Evolutionary conservation across 2,888 invertebrate species (phyloP), one percentile per base, ranked within the genome.

Genomic region (Sabatieria punctata): DNA sequence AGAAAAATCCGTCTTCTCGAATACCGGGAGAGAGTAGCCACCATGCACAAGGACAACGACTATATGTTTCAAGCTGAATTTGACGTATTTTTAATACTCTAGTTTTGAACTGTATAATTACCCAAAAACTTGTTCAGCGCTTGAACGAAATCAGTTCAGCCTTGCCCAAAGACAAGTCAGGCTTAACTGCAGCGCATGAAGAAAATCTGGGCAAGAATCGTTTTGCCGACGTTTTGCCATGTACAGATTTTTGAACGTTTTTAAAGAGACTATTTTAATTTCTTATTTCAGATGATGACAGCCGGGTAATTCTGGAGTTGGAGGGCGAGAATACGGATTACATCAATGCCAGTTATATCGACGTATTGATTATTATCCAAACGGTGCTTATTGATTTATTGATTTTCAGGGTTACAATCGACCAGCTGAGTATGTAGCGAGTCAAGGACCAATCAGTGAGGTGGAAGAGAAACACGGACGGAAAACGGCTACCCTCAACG

Each of bases 321-420:
- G 30, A 30, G 30, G 8, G 15, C 30, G 30, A 30, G 8, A 15
- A 30, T 30, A 15, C 8, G 8, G 30, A 30, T 8, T 38, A 38
- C 38, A 38, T 38, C n/a, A 38, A 38, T n/a, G 38, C 38, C 11
- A 38, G 38, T 38, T 38, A 38, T n/a, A 38, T 38, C 22, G 38
- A 38, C 38, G n/a, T n/a, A n/a, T n/a, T n/a, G n/a, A n/a, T n/a
- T n/a, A n/a, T n/a, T n/a, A n/a, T n/a, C n/a, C n/a, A n/a, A n/a
- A n/a, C n/a, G n/a, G n/a, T n/a, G n/a, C n/a, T n/a, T n/a, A n/a
- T n/a, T n/a, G n/a, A n/a, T n/a, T n/a, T n/a, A n/a, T n/a, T n/a
- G n/a, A n/a, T n/a, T n/a, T n/a, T n/a, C n/a, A n/a, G n/a, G 38
- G 38, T n/a, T 38, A 38, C 38, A 38, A 38, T 21, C n/a, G 38